Conservation (phyloP, 2,113 vertebrate species). For the Chrysemys picta region DNA sequence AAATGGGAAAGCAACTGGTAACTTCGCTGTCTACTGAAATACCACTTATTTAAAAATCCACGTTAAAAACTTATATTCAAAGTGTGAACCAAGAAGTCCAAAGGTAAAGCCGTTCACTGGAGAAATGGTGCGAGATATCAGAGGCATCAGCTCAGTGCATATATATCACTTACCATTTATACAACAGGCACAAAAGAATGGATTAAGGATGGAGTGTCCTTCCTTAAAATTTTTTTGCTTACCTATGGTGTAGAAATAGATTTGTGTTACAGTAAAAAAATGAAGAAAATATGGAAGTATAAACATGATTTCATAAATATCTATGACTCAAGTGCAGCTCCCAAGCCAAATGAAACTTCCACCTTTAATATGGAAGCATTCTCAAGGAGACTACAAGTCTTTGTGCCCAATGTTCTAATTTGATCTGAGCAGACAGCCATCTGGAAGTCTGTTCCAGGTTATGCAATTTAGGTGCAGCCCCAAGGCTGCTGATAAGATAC, state of each 20-base stretch:
- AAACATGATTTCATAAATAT: conserved; percentile 1
- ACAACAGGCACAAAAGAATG: neutral
- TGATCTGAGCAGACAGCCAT: neutral
- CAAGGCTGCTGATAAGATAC: neutral
- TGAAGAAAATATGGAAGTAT: neutral
- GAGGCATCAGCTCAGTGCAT: neutral
- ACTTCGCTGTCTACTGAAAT: neutral
- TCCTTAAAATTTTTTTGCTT: neutral
- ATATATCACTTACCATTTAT: neutral
- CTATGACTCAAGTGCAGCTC: neutral
- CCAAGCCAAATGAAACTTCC: neutral
- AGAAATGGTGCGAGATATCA: neutral
- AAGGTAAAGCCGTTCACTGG: neutral
- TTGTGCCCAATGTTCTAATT: neutral
- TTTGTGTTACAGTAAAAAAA: neutral
- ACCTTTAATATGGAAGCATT: neutral
- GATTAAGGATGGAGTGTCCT: conserved; percentile 2
- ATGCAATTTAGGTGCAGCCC: neutral
- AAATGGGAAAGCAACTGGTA: neutral
- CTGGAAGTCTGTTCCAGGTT: neutral
- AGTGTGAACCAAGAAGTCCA: neutral
- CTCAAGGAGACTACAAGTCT: neutral
- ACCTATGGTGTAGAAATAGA: neutral
- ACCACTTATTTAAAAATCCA: neutral
- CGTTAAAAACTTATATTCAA: neutral